Base-by-base conservation (phyloP, 2,888 invertebrate species). In the Azorinus chamasolen region DNA sequence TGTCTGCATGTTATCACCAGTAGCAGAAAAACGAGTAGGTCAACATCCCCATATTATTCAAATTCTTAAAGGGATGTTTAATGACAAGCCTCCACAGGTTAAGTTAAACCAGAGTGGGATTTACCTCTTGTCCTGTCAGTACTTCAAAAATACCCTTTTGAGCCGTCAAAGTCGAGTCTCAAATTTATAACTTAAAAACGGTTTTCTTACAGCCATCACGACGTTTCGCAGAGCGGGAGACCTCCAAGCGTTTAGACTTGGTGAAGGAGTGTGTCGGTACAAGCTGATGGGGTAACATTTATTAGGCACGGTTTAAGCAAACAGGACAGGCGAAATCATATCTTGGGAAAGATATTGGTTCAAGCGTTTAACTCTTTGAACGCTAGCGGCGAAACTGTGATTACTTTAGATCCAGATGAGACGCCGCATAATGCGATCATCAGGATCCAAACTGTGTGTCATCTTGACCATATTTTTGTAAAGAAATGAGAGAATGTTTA, bases 51-150 rank as follows among this genome's bases (percentile, higher is more conserved):
- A 64, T 22, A 61, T 72, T 18, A 46, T 58, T 22, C 24, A 51
- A 25, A 41, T 72, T 2, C 37, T 53, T 8, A 62, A 68, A 46
- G 68, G 64, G n/a, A 63, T 63, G 1, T 68, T 72, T 24, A 61
- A 68, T 54, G 32, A 22, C 1, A 66, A 68, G 48, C 77, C 68
- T 24, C 72, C 68, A 1, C 20, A 46, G 12, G 22, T 18, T n/a
- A 59, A 27, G 54, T 12, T 69, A 10, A 41, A 62, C 74, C 74
- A 32, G 70, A 65, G 39, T 68, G 68, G 73, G 66, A 78, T 69
- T 64, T 73, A 69, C 58, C 20, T 0, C 10, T 25, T n/a, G 72
- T 68, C 43, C 25, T 73, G 16, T 22, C 53, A 6, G 20, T 53
- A 10, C 39, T 79, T 2, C 53, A 63, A 32, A 59, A 58, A 32